Evolutionary conservation across 2,888 invertebrate species (phyloP), one percentile per base, ranked within the genome.

Genomic region (Pelosia muscerda): DNA sequence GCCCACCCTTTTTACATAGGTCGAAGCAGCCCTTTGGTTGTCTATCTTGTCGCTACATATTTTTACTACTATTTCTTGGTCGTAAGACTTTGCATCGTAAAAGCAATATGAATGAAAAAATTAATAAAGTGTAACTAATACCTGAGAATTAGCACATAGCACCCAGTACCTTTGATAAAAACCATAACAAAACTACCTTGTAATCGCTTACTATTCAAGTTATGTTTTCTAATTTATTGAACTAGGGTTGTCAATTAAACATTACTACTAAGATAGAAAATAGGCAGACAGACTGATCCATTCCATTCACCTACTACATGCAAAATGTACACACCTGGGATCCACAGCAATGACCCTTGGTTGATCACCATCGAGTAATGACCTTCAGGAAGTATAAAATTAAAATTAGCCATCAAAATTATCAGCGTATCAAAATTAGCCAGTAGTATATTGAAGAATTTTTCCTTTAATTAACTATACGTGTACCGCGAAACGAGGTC

Each of bases 131-230:
- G 53, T 61, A 65, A 61, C 53, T 28, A 65, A 49, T 23, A 23
- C 13, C 23, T 65, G 61, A 77, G 73, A 79, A 79, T 81, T 84
- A 71, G 73, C 67, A 79, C 78, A 76, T 55, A 71, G 73, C 65
- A 75, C 60, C 70, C 73, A 77, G 75, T 65, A 81, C 81, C 77
- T 75, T 81, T 76, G 70, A 85, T 84, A 88, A 88, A 88, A 88
- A 89, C 81, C 84, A 84, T 84, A 84, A 85, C 86, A 86, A 82
- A 84, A 81, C 68, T 74, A 75, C 76, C 79, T 84, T 86, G 86
- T 85, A 80, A 77, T 81, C 76, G 78, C 76, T 79, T 72, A 80
- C 75, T 75, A 85, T 86, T 84, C 76, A 72, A 77, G 76, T 76
- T 81, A 78, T 78, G 69, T 83, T 84, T 79, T 80, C 73, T 71